Percentiles rank a stretch among this genome's conserved stretches.
Evolutionary conservation across 2,888 invertebrate genomes (phyloP).

Genomic region (Cryptocephalus moraei): DNA sequence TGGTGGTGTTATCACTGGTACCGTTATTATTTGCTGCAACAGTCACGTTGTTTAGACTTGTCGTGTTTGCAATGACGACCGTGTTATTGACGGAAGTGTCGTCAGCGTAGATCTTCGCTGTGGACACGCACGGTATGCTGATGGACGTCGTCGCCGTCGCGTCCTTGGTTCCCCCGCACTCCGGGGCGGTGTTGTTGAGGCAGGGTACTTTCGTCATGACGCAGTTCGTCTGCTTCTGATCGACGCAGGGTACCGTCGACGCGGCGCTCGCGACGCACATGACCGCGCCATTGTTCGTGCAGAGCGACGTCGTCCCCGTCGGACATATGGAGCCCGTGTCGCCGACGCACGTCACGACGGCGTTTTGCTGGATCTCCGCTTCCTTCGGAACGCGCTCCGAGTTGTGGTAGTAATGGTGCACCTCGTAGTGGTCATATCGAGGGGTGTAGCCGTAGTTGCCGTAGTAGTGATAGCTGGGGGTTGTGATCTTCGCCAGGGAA

Average conservation of each 20-base stretch:
- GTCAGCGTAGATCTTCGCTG: slow-evolving; percentile 23
- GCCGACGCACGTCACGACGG: slow-evolving; percentile 28
- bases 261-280: slow-evolving; percentile 32
- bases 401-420: slow-evolving; percentile 35
- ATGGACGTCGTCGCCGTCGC: slow-evolving; percentile 21
- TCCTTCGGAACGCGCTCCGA: slow-evolving; percentile 23
- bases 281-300: slow-evolving; percentile 33
- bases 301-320: slow-evolving; percentile 30
- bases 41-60: slow-evolving; percentile 8
- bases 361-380: slow-evolving; percentile 27
- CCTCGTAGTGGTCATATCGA: slow-evolving; percentile 28
- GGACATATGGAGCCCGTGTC: slow-evolving; percentile 32
- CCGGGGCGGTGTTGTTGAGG: slow-evolving; percentile 25
- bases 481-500: slow-evolving; percentile 23
- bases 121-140: slow-evolving; percentile 29
- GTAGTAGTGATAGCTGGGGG: slow-evolving; percentile 24
- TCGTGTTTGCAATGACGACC: slow-evolving; percentile 13
- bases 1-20: slow-evolving; percentile 4
- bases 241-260: slow-evolving; percentile 28
- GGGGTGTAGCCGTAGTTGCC: slow-evolving; percentile 21
- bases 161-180: slow-evolving; percentile 18
- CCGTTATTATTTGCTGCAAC: slow-evolving; percentile 2
- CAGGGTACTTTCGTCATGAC: slow-evolving; percentile 30
- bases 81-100: slow-evolving; percentile 23
- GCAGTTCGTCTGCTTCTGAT: slow-evolving; percentile 25